phyloP scores from a whole-genome alignment of 2,888 invertebrate genomes.

The Ectemnius continuus region DNA sequence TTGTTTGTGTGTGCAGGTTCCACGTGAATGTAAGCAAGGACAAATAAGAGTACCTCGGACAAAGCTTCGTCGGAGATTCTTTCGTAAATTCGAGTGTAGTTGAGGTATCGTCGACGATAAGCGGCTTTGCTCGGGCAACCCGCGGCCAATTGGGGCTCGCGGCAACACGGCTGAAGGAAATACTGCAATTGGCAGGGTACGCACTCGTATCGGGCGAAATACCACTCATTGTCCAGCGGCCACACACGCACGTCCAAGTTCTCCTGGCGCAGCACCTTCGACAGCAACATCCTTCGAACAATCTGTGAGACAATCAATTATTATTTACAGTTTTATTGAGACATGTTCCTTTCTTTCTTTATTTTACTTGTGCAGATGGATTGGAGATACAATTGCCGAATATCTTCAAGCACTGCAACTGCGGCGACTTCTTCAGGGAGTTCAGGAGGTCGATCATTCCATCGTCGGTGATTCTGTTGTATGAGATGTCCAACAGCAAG shows the following conservation, averaged over 20 bases:
- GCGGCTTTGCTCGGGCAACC: too few species aligned
- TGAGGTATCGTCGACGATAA: too few species aligned
- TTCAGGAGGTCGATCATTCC: constrained; percentile 81
- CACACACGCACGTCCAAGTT: constrained; percentile 78
- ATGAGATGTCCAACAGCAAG: constrained; percentile 80
- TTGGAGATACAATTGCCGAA: constrained; percentile 78
- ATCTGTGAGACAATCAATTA: constrained; percentile 63
- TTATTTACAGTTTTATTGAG: too few species aligned
- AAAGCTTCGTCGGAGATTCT: too few species aligned
- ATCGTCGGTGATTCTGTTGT: constrained; percentile 80
- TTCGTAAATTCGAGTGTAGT: too few species aligned
- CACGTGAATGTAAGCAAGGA: too few species aligned
- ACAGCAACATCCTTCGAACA: constrained; percentile 75
- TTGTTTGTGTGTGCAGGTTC: too few species aligned
- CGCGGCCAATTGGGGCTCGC: not conserved
- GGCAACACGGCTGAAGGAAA: constrained; percentile 14
- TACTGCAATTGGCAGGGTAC: constrained; percentile 77
- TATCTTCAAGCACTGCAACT: constrained; percentile 74
- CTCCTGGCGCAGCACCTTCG: constrained; percentile 76
- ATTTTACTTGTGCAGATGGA: constrained; percentile 68
- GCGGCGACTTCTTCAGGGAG: constrained; percentile 80
- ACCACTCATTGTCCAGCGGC: constrained; percentile 72
- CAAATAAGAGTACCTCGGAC: too few species aligned
- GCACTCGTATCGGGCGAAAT: constrained; percentile 76
- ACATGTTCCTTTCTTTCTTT: not conserved